phyloP scores from a whole-genome alignment of 2,888 invertebrate genomes.

The Nomada fucata region DNA sequence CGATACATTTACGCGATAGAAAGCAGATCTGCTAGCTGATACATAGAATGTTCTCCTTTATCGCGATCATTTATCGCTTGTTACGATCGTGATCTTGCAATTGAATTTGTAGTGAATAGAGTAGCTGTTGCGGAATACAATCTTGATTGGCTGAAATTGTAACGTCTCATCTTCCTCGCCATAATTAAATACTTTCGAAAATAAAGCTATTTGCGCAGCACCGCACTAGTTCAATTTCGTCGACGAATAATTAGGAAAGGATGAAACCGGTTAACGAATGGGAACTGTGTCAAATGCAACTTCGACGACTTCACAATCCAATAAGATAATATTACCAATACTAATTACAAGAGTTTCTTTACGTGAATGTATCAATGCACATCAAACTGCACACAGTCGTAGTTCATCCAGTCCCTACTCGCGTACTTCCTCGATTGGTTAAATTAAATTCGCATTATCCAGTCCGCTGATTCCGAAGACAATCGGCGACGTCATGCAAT shows the following conservation, averaged over 20 bases:
- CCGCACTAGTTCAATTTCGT: not conserved
- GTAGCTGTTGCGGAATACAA: not conserved
- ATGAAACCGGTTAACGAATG: constrained; percentile 41
- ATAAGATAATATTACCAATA: constrained; percentile 23
- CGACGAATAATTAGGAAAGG: constrained; percentile 44
- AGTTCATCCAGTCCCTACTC: constrained; percentile 55
- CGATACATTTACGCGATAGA: not conserved
- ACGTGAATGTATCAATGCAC: constrained; percentile 38
- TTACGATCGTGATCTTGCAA: not conserved
- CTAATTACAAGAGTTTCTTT: constrained; percentile 53
- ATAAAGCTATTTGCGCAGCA: not conserved
- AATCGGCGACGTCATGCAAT: constrained; percentile 61
- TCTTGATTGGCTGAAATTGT: not conserved
- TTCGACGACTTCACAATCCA: constrained; percentile 46
- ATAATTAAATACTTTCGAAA: not conserved
- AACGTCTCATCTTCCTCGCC: too few species aligned
- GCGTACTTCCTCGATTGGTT: constrained; percentile 64
- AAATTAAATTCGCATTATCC: constrained; percentile 75
- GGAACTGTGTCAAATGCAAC: constrained; percentile 51
- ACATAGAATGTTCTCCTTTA: not conserved
- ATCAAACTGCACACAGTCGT: not conserved
- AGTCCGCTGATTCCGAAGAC: constrained; percentile 69
- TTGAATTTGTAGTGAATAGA: not conserved
- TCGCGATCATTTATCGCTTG: not conserved
- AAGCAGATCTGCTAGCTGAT: not conserved